Base-by-base conservation (phyloP, 1,140 invertebrate species). In the Sitophilus oryzae region DNA sequence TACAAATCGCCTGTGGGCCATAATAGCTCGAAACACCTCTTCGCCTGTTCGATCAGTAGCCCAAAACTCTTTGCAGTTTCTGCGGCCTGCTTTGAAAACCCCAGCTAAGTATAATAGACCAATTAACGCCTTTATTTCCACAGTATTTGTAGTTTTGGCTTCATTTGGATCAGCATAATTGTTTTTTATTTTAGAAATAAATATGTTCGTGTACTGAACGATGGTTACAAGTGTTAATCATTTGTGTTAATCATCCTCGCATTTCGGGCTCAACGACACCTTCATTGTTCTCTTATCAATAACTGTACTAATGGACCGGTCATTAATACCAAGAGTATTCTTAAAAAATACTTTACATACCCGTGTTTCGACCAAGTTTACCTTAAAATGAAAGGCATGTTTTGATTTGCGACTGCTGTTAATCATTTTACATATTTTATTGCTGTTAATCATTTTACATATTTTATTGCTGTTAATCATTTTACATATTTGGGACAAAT, bases 321-420 rank as follows among this genome's bases (percentile, higher is more conserved):
- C 43, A 6, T 21, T 49, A 3, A 59, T 55, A 1, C 41, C 46
- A 20, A 59, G 23, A 49, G 46, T 54, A 23, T 36, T 35, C 18
- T 15, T 46, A 20, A 55, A 44, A 42, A 59, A 45, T 11, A 40
- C 16, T 52, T 59, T 55, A 34, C 52, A 54, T 22, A 59, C 57
- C 18, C 49, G 36, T 21, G 51, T 36, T 37, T 41, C 25, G 15
- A 22, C 20, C 8, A 9, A 43, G n/a, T 38, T 43, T 15, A 20
- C 44, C 10, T 3, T 35, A 18, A 55, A 48, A 46, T 42, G 10
- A 48, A 55, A 55, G 10, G 43, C 43, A 38, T 55, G 43, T 14
- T 47, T 55, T 25, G 47, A 9, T 22, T 35, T 20, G 9, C 40
- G 16, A 11, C 22, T 48, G 20, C 16, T 44, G 16, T 40, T 41